Percentiles rank a stretch among this genome's conserved stretches.
Conservation (phyloP, 2,797 vertebrate species). For the Buceros bicornis region DNA sequence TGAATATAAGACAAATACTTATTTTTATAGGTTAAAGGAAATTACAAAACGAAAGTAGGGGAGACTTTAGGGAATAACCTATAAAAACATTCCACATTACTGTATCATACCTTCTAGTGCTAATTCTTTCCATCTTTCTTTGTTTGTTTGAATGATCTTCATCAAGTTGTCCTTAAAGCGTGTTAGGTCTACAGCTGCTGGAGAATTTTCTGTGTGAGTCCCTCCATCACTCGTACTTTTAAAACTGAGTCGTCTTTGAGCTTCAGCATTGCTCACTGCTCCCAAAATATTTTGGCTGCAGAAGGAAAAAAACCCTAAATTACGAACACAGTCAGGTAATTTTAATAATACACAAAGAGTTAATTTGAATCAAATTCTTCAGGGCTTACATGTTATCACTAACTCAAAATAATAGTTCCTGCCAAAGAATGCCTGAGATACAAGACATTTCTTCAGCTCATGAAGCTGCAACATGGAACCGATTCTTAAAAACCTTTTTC, state of each 20-base stretch:
- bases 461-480: not conserved
- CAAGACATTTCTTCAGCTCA: not conserved
- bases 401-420: not conserved
- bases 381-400: not conserved
- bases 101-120: conserved; percentile 88
- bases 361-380: not conserved
- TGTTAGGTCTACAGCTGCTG: conserved; percentile 88
- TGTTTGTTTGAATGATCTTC: conserved; percentile 92
- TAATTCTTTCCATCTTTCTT: conserved; percentile 96
- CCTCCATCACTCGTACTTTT: conserved; percentile 79
- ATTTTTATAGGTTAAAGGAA: not conserved
- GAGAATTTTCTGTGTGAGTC: conserved; percentile 85
- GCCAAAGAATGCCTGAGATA: not conserved
- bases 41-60: not conserved
- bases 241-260: conserved; percentile 81
- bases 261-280: conserved; percentile 55
- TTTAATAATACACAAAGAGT: not conserved
- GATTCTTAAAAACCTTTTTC: not conserved
- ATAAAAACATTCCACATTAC: not conserved
- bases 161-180: conserved; percentile 88
- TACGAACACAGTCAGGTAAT: not conserved
- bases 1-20: not conserved
- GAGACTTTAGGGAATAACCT: not conserved
- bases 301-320: not conserved
- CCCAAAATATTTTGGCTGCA: conserved; percentile 62